Conservation (phyloP, 1,140 invertebrate species). For the Pollicipes pollicipes region DNA sequence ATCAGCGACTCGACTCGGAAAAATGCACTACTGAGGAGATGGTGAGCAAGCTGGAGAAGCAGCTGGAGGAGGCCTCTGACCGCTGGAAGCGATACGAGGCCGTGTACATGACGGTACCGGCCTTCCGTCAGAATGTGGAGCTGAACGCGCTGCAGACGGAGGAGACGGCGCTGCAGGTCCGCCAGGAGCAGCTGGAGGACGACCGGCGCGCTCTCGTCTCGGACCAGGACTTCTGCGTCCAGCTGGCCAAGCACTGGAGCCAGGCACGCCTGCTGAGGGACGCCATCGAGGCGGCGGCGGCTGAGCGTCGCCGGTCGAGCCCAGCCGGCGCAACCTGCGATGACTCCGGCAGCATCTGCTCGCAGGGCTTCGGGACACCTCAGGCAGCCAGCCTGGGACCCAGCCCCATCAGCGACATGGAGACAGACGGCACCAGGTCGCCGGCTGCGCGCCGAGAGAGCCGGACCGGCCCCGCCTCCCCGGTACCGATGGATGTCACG, state of each 20-base stretch:
- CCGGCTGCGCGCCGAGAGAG: too few relatives aligned
- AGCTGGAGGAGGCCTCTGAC: not conserved
- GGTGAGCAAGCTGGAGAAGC: not conserved
- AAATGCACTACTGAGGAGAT: not conserved
- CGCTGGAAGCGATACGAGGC: not conserved
- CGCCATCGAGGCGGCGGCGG: not conserved
- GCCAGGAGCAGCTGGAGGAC: not conserved
- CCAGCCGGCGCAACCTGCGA: too few relatives aligned
- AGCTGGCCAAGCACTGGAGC: not conserved
- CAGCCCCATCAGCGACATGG: too few relatives aligned
- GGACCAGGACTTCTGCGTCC: not conserved
- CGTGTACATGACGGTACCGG: not conserved
- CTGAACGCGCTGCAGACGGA: not conserved
- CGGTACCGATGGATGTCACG: too few relatives aligned
- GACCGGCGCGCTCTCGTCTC: not conserved
- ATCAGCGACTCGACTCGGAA: not conserved
- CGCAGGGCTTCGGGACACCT: too few relatives aligned
- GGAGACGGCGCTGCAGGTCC: not conserved
- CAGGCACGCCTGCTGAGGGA: not conserved
- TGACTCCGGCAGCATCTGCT: too few relatives aligned
- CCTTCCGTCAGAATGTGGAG: not conserved
- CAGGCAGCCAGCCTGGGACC: too few relatives aligned
- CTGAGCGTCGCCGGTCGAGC: too few relatives aligned
- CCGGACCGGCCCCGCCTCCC: too few relatives aligned
- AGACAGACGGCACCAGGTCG: too few relatives aligned